Evolutionary conservation across 2,888 invertebrate species (phyloP).

Genomic region (Cabera pusaria): DNA sequence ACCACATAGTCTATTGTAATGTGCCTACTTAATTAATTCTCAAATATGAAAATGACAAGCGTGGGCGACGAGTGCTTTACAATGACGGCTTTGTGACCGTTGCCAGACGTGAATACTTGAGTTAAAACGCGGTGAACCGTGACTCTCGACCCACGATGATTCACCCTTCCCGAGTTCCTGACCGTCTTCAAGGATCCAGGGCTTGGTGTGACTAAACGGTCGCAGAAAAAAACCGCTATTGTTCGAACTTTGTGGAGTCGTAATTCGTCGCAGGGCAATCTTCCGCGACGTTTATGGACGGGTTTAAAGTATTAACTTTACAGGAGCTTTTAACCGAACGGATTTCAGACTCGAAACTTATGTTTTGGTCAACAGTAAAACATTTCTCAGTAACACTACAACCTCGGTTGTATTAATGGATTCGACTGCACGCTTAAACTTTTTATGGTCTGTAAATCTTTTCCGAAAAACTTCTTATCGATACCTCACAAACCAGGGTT

Average conservation of each 20-base stretch:
- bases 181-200: constrained; percentile 61
- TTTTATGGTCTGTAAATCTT: constrained; percentile 3
- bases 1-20: constrained; percentile 37
- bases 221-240: constrained; percentile 60
- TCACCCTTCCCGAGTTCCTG: constrained; percentile 69
- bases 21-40: constrained; percentile 33
- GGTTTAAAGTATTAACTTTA: constrained; percentile 28
- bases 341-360: neutral
- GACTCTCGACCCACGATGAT: constrained; percentile 61
- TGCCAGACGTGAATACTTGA: constrained; percentile 43
- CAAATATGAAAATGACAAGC: constrained; percentile 33
- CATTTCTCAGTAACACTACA: constrained; percentile 1
- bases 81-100: constrained; percentile 33
- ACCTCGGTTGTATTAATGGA: too few species aligned
- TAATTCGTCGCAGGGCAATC: constrained; percentile 35
- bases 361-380: neutral
- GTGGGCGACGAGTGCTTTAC: constrained; percentile 32
- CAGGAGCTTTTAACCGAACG: constrained; percentile 12
- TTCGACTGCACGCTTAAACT: neutral
- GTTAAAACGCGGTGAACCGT: constrained; percentile 58
- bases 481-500: too few species aligned
- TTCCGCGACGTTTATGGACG: constrained; percentile 32
- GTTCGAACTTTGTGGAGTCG: constrained; percentile 50
- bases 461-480: neutral
- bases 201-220: constrained; percentile 57